Conservation (phyloP, 2,888 invertebrate genomes). For the Temnothorax ravouxi region DNA sequence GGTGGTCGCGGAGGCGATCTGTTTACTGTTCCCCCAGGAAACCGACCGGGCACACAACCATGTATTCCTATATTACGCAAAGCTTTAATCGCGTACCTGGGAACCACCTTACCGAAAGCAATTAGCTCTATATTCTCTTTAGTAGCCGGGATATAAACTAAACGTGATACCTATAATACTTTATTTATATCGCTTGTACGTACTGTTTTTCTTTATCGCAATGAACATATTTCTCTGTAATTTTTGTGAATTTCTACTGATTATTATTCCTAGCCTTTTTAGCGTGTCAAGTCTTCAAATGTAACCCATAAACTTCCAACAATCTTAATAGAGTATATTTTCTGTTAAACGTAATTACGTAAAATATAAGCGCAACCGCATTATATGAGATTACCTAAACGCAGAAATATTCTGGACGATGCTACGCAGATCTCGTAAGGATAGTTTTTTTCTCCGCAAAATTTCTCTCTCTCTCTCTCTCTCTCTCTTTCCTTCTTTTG, state of each 20-base stretch:
- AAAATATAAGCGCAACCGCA: constrained; percentile 22
- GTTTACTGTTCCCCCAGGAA: constrained; percentile 59
- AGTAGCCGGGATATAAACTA: neutral
- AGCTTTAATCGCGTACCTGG: constrained; percentile 73
- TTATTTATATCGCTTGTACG: neutral
- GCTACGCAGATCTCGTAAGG: constrained; percentile 28
- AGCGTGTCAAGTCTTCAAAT: neutral
- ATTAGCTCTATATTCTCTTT: constrained; percentile 49
- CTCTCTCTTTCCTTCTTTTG: neutral
- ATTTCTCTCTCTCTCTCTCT: neutral
- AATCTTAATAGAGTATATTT: constrained; percentile 22
- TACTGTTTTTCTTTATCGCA: neutral
- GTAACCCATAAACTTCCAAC: neutral
- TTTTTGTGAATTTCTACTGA: neutral
- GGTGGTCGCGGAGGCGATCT: constrained; percentile 52
- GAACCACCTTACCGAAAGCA: constrained; percentile 61
- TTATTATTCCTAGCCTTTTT: neutral
- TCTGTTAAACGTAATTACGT: constrained; percentile 1
- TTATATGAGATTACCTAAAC: constrained; percentile 13
- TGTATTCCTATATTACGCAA: constrained; percentile 73
- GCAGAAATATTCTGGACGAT: constrained; percentile 24
- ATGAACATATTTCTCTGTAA: neutral
- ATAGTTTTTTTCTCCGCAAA: constrained; percentile 32
- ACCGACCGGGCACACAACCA: constrained; percentile 28
- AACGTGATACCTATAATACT: neutral